Evolutionary conservation across 2,113 vertebrate species (phyloP).

Genomic region (Chamaea fasciata): DNA sequence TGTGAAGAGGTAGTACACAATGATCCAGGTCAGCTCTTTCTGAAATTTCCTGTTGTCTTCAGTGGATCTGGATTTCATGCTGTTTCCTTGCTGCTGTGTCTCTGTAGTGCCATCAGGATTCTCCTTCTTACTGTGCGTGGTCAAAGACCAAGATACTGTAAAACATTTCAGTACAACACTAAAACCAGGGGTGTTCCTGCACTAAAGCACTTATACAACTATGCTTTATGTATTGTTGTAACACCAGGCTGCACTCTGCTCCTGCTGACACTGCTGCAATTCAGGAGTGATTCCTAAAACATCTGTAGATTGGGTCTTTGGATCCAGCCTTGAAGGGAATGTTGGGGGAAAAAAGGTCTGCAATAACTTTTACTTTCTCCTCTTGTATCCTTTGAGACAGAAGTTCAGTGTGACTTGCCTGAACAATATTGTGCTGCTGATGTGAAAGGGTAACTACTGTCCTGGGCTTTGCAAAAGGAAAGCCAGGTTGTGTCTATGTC

Average conservation of each 20-base stretch:
- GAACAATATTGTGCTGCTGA: not conserved
- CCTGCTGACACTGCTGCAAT: not conserved
- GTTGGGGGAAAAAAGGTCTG: not conserved
- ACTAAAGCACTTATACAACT: not conserved
- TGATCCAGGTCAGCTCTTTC: not conserved
- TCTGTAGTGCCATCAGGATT: not conserved
- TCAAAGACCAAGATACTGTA: not conserved
- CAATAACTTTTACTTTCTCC: not conserved
- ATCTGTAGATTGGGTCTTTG: not conserved
- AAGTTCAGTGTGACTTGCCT: not conserved
- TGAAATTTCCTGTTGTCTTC: not conserved
- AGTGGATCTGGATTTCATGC: not conserved
- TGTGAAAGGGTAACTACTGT: not conserved
- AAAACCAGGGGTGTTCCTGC: not conserved
- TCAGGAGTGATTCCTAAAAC: not conserved
- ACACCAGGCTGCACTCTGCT: not conserved
- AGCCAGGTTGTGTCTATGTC: fast-evolving
- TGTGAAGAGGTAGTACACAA: not conserved
- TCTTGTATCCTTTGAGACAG: not conserved
- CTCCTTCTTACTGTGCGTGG: not conserved
- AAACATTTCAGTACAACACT: not conserved
- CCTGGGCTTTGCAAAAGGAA: not conserved
- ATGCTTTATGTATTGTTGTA: not conserved
- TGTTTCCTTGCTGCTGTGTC: not conserved
- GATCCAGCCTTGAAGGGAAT: not conserved